Conservation (phyloP, 2,113 vertebrate genomes). For the Oryzias curvinotus region DNA sequence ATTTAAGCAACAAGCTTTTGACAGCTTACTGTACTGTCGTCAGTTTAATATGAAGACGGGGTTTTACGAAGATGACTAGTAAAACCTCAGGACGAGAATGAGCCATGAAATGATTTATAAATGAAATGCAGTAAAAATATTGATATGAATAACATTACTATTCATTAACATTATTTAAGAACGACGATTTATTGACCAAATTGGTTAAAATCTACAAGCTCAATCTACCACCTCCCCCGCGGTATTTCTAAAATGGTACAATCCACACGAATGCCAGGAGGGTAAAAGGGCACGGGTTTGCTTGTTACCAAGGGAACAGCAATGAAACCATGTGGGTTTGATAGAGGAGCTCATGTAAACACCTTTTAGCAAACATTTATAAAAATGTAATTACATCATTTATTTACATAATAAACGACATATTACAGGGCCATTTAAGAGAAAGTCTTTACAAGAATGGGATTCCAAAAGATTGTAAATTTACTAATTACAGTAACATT, state of each 20-base stretch:
- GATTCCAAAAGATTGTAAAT: too few species aligned
- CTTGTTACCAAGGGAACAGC: constrained; percentile 80
- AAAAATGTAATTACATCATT: neutral
- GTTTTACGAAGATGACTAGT: neutral
- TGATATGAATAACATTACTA: rapidly evolving
- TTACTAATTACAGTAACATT: too few species aligned
- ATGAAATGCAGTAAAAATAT: rapidly evolving
- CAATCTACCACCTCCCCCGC: neutral
- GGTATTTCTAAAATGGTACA: constrained; percentile 54
- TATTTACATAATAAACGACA: neutral
- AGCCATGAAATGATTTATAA: neutral
- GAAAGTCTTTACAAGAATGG: too few species aligned
- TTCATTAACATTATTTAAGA: neutral
- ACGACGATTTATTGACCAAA: neutral
- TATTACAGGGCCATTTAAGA: neutral
- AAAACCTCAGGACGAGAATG: neutral
- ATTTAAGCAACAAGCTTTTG: constrained; percentile 80
- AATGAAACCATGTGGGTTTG: constrained; percentile 61
- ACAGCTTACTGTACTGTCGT: constrained; percentile 74
- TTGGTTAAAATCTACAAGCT: neutral
- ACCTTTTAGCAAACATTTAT: constrained; percentile 12
- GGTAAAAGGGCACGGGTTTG: constrained; percentile 77
- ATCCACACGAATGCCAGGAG: constrained; percentile 71
- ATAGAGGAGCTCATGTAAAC: constrained; percentile 27
- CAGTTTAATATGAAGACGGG: constrained; percentile 29